Evolutionary conservation across 1,140 invertebrate species (phyloP).

Genomic region (Drosophila arizonae): DNA sequence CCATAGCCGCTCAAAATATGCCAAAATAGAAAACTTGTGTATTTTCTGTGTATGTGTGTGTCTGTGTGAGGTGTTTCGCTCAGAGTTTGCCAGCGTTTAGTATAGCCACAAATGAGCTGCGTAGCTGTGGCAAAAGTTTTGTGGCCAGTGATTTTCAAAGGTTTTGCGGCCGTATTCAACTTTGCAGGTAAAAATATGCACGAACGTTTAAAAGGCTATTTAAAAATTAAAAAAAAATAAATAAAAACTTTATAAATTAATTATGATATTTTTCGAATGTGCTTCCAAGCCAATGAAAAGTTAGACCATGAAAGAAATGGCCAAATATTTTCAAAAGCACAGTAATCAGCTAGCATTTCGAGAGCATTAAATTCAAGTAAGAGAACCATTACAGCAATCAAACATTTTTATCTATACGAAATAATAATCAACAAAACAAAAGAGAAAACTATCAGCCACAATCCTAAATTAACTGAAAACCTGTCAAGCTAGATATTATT

Average conservation of each 20-base stretch:
- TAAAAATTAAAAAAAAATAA: neutral
- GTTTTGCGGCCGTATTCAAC: constrained; percentile 14
- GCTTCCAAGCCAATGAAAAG: neutral
- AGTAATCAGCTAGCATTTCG: no score
- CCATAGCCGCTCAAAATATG: constrained; percentile 5
- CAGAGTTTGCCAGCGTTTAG: neutral
- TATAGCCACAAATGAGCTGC: constrained; percentile 29
- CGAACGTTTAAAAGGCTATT: neutral
- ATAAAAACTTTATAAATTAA: neutral
- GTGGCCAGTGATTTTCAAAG: constrained; percentile 44
- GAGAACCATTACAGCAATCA: no score
- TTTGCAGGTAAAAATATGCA: constrained; percentile 8
- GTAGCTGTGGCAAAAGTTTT: constrained; percentile 39
- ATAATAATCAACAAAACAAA: no score
- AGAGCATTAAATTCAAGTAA: no score
- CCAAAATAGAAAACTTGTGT: constrained; percentile 26
- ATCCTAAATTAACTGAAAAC: neutral
- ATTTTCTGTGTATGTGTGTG: constrained; percentile 2
- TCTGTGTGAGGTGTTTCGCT: neutral
- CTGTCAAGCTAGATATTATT: neutral
- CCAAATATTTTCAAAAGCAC: neutral
- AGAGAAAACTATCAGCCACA: neutral
- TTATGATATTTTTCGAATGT: neutral
- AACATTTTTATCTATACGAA: no score
- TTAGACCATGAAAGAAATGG: neutral